Conservation (phyloP, 2,113 vertebrate species). For the Galemys pyrenaicus region DNA sequence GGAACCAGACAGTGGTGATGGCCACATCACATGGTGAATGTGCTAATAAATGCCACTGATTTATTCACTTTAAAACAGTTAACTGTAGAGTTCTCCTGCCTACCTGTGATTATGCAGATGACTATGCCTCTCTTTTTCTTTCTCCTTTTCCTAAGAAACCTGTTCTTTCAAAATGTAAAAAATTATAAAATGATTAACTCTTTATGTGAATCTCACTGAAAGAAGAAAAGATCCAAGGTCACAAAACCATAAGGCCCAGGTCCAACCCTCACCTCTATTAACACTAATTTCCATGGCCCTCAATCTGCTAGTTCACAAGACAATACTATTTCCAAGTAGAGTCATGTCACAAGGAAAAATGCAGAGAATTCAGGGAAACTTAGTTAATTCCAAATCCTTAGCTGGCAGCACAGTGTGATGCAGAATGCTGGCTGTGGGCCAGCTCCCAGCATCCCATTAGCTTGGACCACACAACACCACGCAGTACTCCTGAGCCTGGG, state of each 20-base stretch:
- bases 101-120: too few relatives aligned
- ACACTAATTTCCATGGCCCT: too few relatives aligned
- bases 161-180: too few relatives aligned
- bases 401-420: rapidly evolving
- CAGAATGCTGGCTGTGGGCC: rapidly evolving
- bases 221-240: neutral
- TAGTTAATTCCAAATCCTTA: neutral
- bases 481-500: neutral
- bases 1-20: neutral
- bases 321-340: neutral
- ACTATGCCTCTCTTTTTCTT: too few relatives aligned
- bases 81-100: neutral
- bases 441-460: neutral
- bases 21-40: neutral
- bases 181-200: neutral
- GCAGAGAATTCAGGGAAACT: neutral
- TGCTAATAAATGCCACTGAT: neutral
- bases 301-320: neutral
- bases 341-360: neutral
- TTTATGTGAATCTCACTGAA: neutral
- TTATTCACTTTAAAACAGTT: neutral
- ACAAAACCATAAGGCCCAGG: neutral
- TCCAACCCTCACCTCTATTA: neutral
- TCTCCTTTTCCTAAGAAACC: too few relatives aligned
- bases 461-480: neutral